phyloP scores from a whole-genome alignment of 2,797 vertebrate genomes.

The Notoglanidium macrostoma region DNA sequence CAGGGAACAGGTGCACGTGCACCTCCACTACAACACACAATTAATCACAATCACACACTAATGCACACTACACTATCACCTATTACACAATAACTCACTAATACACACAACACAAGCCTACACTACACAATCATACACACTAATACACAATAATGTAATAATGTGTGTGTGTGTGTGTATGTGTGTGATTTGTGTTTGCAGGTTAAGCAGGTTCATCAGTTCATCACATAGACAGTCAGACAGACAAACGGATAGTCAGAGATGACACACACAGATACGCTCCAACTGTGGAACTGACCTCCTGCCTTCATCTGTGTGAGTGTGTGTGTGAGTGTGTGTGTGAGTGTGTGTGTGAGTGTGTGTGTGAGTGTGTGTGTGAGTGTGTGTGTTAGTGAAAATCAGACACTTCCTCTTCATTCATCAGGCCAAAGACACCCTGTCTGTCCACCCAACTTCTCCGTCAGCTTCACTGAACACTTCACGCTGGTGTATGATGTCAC shows the following conservation, averaged over 20 bases:
- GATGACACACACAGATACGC: not conserved
- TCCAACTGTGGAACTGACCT: not conserved
- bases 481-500: not conserved
- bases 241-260: not conserved
- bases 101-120: not conserved
- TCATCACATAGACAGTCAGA: not conserved
- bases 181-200: not conserved
- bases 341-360: not conserved
- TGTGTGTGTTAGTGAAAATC: constrained; percentile 1
- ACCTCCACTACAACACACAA: not conserved
- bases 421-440: constrained; percentile 7
- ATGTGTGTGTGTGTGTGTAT: constrained; percentile 6
- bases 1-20: not conserved
- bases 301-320: not conserved
- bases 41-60: not conserved
- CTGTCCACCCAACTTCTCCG: not conserved
- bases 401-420: constrained; percentile 14
- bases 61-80: not conserved
- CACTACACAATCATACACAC: not conserved
- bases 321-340: not conserved
- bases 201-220: not conserved
- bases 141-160: not conserved
- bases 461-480: not conserved
- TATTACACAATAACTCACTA: not conserved
- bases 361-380: not conserved